Percentiles rank a stretch among this genome's conserved stretches.
These are phyloP conservation scores for Diorhabda elongata DNA, from an alignment of 1,140 invertebrate genomes.

Conservation along the genomic window DNA sequence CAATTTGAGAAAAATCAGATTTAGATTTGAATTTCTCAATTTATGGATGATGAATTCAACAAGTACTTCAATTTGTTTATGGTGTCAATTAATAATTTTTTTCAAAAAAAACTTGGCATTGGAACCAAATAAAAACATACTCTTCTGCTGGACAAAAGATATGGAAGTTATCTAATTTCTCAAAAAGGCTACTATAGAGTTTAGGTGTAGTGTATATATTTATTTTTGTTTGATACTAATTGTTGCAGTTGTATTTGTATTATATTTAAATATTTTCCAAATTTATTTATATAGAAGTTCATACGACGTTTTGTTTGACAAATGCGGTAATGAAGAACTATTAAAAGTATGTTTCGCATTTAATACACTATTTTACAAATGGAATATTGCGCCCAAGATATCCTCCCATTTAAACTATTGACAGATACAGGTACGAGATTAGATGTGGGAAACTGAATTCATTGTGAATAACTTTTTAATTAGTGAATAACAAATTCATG, in stretches of 20 bases:
- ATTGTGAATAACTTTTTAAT: too few species aligned
- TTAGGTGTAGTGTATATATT: conserved; percentile 1
- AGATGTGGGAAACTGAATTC: too few species aligned
- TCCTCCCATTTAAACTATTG: too few species aligned
- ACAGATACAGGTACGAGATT: too few species aligned
- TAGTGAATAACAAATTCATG: too few species aligned
- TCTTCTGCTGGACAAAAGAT: neutral
- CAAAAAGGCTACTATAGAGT: neutral
- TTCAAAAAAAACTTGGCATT: too few species aligned
- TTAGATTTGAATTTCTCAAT: neutral
- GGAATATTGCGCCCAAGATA: too few species aligned
- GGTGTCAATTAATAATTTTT: too few species aligned
- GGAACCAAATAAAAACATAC: neutral
- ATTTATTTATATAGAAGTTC: neutral
- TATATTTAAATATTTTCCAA: neutral
- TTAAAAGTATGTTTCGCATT: too few species aligned
- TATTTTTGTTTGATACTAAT: neutral
- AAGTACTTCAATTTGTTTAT: neutral
- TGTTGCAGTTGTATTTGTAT: neutral
- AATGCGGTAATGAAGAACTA: too few species aligned
- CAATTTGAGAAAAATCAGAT: neutral
- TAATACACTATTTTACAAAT: too few species aligned
- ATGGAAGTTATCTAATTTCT: neutral
- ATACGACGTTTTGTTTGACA: too few species aligned
- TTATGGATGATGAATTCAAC: neutral